Percentiles rank a stretch among this genome's conserved stretches.
Conservation (phyloP, 1,140 invertebrate genomes). For the Cheumatopsyche charites region DNA sequence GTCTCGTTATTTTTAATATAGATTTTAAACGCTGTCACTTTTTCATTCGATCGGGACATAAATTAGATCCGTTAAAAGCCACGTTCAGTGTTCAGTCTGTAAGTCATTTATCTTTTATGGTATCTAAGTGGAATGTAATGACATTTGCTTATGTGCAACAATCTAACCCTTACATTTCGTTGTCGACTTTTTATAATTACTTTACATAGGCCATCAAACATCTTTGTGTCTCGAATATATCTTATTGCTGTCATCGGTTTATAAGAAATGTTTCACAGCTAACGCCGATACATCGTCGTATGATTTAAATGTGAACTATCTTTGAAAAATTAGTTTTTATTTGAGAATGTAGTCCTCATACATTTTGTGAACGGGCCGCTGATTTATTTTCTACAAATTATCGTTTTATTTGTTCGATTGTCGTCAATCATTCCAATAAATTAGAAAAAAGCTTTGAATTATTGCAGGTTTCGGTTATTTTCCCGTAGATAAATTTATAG, state of each 20-base stretch:
- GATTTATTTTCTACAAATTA: conserved; percentile 10
- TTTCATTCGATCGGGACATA: background rate
- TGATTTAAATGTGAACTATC: conserved; percentile 11
- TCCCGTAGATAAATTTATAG: no score
- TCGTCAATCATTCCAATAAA: no score
- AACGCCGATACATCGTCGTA: conserved; percentile 2
- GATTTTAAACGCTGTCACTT: no score
- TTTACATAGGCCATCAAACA: conserved; percentile 5
- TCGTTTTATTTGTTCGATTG: background rate
- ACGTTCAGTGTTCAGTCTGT: background rate
- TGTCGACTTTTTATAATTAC: conserved; percentile 9
- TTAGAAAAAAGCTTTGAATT: no score
- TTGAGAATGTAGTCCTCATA: background rate
- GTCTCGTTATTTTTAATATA: no score
- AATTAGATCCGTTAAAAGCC: background rate
- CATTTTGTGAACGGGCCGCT: background rate
- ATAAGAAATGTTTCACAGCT: conserved; percentile 13
- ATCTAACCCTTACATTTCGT: conserved; percentile 7
- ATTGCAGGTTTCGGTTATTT: no score
- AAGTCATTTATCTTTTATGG: conserved; percentile 11
- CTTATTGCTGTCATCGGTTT: conserved; percentile 13
- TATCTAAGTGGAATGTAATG: conserved; percentile 28
- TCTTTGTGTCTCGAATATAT: conserved; percentile 8
- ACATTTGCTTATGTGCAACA: conserved; percentile 29
- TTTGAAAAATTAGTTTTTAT: conserved; percentile 17